Evolutionary conservation across 2,797 vertebrate species (phyloP), one percentile per base, ranked within the genome.

Genomic region (Pipistrellus kuhlii): DNA sequence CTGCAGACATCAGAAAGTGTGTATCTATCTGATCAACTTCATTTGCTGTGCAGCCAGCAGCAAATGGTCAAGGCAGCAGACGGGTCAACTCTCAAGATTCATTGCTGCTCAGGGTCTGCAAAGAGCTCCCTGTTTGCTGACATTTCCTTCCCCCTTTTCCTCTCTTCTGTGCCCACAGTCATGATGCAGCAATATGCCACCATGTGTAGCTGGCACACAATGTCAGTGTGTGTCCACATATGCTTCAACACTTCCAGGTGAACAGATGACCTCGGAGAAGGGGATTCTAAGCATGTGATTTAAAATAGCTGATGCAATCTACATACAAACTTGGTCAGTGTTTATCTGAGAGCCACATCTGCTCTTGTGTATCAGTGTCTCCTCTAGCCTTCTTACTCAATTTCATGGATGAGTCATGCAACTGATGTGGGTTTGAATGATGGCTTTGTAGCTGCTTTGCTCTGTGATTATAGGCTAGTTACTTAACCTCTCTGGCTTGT

Each of bases 171-270:
- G 23, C 51, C 77, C 32, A 12, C 0, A 8, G 3, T 55, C 20
- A 3, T 4, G 21, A n/a, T 21, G 5, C 35, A 72, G 23, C 15
- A 9, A 6, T 4, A 12, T 8, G 13, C 46, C 46, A 1, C 21
- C 41, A 8, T 14, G 15, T 17, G 4, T 0, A 23, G 14, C 3
- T 30, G n/a, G n/a, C 10, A 6, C 2, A 9, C 9, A 20, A 1
- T 10, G 3, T 27, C 44, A n/a, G 14, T 13, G 12, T 8, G 5
- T 9, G 18, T 51, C 73, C 32, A 4, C 0, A 5, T 3, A 4
- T 4, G 35, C 30, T 30, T 66, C 15, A 23, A 14, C 11, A 3
- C 69, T 53, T 38, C 53, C 15, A 8, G 68, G 6, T 9, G 18
- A 38, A 82, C 1, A 3, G 10, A 3, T 66, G 51, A 32, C 44